phyloP scores from a whole-genome alignment of 2,113 vertebrate genomes.

The Etheostoma cragini region DNA sequence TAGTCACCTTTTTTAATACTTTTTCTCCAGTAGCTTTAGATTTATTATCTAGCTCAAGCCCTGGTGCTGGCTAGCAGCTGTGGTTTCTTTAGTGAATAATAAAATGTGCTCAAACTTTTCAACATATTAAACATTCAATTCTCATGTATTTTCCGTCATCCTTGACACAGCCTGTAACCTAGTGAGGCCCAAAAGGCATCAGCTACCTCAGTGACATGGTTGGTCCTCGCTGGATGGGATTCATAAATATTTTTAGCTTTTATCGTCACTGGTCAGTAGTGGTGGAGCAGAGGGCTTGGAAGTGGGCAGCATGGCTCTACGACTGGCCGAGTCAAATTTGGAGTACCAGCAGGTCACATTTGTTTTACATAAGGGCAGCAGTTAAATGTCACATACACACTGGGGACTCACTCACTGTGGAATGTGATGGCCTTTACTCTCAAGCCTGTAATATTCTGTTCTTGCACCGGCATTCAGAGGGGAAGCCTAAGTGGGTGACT shows the following conservation, averaged over 20 bases:
- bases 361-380: slow-evolving; percentile 48
- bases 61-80: neutral
- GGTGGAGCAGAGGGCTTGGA: slow-evolving; percentile 35
- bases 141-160: slow-evolving; percentile 42
- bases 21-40: neutral
- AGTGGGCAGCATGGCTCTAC: slow-evolving; percentile 51
- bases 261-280: slow-evolving; percentile 59
- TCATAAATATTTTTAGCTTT: slow-evolving; percentile 79
- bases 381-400: slow-evolving; percentile 68
- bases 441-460: slow-evolving; percentile 55
- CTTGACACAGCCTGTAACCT: slow-evolving; percentile 26
- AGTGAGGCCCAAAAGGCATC: slow-evolving; percentile 38
- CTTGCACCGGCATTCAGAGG: slow-evolving; percentile 34
- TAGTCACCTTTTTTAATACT: slow-evolving; percentile 7
- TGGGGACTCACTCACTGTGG: slow-evolving; percentile 38
- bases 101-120: neutral
- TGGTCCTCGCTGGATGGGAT: slow-evolving; percentile 64
- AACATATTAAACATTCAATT: slow-evolving; percentile 8
- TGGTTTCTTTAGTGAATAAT: neutral
- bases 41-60: neutral
- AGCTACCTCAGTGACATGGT: slow-evolving; percentile 35
- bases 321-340: slow-evolving; percentile 46
- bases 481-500: slow-evolving; percentile 13
- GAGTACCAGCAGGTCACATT: slow-evolving; percentile 30
- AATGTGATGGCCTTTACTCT: slow-evolving; percentile 62